Conservation (phyloP, 2,113 vertebrate genomes). For the Odobenus rosmarus region DNA sequence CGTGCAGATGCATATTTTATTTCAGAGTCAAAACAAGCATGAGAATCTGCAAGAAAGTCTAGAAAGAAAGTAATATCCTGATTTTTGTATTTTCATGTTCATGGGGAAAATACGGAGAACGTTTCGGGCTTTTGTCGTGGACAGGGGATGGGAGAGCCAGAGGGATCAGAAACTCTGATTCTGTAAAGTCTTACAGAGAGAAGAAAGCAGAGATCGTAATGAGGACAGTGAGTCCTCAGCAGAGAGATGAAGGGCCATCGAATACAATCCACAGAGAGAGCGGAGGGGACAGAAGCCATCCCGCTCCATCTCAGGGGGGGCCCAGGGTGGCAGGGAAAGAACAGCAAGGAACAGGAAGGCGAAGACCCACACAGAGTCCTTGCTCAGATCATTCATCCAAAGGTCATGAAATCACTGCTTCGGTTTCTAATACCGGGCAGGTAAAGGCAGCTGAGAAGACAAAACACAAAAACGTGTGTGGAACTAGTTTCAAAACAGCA, state of each 20-base stretch:
- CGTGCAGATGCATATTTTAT: not conserved
- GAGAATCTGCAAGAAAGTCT: slow-evolving; percentile 1
- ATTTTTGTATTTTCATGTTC: not conserved
- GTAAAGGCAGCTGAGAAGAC: not conserved
- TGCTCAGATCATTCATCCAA: not conserved
- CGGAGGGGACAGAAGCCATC: not conserved
- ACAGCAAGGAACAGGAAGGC: fast-evolving
- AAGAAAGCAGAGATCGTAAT: not conserved
- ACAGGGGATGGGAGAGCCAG: not conserved
- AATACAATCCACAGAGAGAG: not conserved
- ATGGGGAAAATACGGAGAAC: not conserved
- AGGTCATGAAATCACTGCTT: not conserved
- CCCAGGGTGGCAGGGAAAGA: not conserved
- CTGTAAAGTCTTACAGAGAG: not conserved
- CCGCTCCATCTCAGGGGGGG: fast-evolving
- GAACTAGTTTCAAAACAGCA: not conserved
- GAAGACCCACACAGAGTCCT: not conserved
- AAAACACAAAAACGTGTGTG: not conserved
- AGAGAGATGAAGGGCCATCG: not conserved
- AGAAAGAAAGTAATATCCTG: not conserved
- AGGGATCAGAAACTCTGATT: not conserved
- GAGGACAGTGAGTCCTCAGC: fast-evolving
- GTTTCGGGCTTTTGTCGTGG: too few relatives aligned
- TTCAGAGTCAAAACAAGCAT: slow-evolving; percentile 33
- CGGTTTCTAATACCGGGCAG: not conserved